Evolutionary conservation across 2,113 vertebrate species (phyloP).

Genomic region (Galemys pyrenaicus): DNA sequence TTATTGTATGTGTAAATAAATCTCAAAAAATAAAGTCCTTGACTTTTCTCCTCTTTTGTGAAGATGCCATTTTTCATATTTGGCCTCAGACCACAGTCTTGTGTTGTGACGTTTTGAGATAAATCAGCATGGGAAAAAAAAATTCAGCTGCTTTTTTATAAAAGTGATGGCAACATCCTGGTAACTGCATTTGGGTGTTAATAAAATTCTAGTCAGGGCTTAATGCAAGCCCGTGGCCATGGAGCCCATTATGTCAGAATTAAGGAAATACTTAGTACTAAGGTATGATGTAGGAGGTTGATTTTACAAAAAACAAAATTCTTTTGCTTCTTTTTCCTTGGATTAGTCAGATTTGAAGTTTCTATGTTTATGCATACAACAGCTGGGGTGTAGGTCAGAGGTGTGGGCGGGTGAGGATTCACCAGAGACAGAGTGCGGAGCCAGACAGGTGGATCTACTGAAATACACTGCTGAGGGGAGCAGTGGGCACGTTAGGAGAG

Average conservation of each 20-base stretch:
- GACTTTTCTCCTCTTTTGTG: conserved; percentile 31
- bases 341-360: not conserved
- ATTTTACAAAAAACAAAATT: not conserved
- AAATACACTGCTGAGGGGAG: no score
- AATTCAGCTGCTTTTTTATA: not conserved
- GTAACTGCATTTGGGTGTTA: not conserved
- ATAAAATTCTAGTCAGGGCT: not conserved
- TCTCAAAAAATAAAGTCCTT: no score
- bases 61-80: conserved; percentile 49
- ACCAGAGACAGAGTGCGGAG: no score
- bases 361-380: no score
- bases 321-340: not conserved
- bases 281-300: not conserved
- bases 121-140: conserved; percentile 7
- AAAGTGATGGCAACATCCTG: not conserved
- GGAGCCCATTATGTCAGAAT: not conserved
- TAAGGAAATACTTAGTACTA: not conserved
- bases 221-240: not conserved
- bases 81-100: conserved; percentile 21
- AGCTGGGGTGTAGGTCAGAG: no score
- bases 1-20: no score
- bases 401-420: no score
- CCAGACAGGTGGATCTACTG: no score
- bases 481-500: no score
- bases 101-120: conserved; percentile 17